Base-by-base conservation (phyloP, 2,888 invertebrate species). In the Diachrysia chrysitis region DNA sequence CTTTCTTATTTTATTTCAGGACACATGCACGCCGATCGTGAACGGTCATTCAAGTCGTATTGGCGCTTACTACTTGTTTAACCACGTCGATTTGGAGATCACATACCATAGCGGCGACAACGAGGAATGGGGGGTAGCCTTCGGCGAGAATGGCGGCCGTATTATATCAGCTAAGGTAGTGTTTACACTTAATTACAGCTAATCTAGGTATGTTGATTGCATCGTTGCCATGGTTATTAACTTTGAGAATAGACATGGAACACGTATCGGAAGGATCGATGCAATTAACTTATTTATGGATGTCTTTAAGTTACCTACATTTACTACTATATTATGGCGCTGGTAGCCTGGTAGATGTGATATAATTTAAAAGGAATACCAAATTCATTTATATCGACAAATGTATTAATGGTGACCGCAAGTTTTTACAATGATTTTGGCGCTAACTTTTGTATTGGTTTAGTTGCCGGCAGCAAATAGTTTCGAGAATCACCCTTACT, bases 1-100 rank as follows among this genome's bases (percentile, higher is more conserved):
- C 1, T n/a, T n/a, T 25, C 25, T 65, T 54, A 23, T 74, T 69
- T 66, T 67, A 21, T 79, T 80, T 19, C 66, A 94, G 94, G 96
- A 96, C 71, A 96, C 95, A n/a, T 96, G 96, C 76, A 92, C 95
- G 12, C 93, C 95, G 2, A 93, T 94, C 56, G 95, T 96, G 14
- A 96, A 96, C 86, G 95, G 95, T 0, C 90, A 92, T 23, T 96
- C 96, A 79, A 96, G 95, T 77, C 95, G 95, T 81, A 95, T 96
- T 1, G 97, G 98, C 80, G 97, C 97, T 0, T 99, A 98, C 90
- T 99, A 98, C 91, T 95, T 99, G 57, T 99, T 99, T 94, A 99
- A 99, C 95, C 99, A 99, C 92, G 98, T 99, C 53, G 99, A 99
- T 92, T 95, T 99, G 74, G 96, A 96, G 71, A 98, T 99, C 78